Evolutionary conservation across 2,888 invertebrate species (phyloP).

Genomic region (Drosophila niveifrons): DNA sequence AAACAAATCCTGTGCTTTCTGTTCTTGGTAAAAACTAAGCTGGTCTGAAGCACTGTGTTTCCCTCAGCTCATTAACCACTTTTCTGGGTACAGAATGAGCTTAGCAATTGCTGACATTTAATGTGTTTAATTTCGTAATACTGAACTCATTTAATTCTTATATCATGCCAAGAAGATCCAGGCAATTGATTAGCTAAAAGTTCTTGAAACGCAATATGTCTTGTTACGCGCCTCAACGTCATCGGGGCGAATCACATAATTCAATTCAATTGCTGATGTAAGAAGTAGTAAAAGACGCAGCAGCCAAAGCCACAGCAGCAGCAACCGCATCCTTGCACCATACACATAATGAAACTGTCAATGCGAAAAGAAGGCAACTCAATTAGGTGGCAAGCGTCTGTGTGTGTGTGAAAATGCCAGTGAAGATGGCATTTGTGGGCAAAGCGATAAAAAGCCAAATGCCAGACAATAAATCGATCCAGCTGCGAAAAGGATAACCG

Average conservation of each 20-base stretch:
- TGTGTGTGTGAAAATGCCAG: slow-evolving; percentile 50
- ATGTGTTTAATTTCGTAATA: background rate
- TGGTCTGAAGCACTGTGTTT: background rate
- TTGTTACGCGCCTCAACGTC: slow-evolving; percentile 1
- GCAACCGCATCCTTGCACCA: background rate
- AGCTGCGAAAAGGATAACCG: too few species aligned
- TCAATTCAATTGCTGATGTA: slow-evolving; percentile 47
- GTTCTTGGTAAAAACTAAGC: background rate
- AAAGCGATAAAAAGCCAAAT: slow-evolving; percentile 52
- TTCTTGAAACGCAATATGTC: slow-evolving; percentile 14
- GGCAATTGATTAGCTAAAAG: slow-evolving; percentile 8
- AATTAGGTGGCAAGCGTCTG: slow-evolving; percentile 47
- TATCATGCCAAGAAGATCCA: background rate
- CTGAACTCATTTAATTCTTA: background rate
- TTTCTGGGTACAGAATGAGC: background rate
- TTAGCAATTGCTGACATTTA: background rate
- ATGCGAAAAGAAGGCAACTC: slow-evolving; percentile 41
- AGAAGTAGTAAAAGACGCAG: background rate
- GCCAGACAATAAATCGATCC: slow-evolving; percentile 36
- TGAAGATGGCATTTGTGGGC: slow-evolving; percentile 49
- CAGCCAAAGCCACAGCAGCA: background rate
- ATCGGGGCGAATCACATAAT: slow-evolving; percentile 32
- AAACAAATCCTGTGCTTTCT: background rate
- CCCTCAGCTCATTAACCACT: background rate
- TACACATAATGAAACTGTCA: slow-evolving; percentile 40